Evolutionary conservation across 2,888 invertebrate genomes (phyloP).

Genomic region (Drosophila monieri): DNA sequence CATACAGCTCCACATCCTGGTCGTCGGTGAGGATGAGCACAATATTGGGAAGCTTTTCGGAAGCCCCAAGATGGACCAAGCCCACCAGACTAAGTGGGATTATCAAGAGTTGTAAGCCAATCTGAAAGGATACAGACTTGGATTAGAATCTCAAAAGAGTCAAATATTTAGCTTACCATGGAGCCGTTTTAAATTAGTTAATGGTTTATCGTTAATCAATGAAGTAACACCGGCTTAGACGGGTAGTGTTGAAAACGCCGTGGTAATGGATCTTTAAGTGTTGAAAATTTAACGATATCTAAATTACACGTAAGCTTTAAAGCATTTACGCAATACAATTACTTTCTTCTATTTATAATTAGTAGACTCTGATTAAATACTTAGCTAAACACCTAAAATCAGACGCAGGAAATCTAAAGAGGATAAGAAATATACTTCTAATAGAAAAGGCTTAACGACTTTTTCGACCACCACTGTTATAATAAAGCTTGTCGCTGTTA

Average conservation of each 20-base stretch:
- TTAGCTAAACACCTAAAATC: not conserved
- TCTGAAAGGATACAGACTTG: not conserved
- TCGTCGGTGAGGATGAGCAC: slow-evolving; percentile 93
- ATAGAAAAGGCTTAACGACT: not conserved
- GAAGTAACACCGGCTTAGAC: slow-evolving; percentile 21
- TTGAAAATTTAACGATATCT: not conserved
- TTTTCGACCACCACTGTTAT: not conserved
- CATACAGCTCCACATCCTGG: slow-evolving; percentile 91
- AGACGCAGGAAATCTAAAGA: no score
- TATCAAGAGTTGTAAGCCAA: not conserved
- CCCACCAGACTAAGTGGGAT: not conserved
- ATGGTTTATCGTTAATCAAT: slow-evolving; percentile 16
- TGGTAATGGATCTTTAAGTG: not conserved
- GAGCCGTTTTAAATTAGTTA: not conserved
- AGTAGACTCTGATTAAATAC: not conserved
- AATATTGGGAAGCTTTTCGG: slow-evolving; percentile 87
- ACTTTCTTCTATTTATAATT: not conserved
- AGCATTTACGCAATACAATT: not conserved
- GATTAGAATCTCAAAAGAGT: no score
- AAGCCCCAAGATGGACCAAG: not conserved
- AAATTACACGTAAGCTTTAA: not conserved
- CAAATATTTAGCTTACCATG: not conserved
- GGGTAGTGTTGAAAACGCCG: not conserved
- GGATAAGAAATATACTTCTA: not conserved
- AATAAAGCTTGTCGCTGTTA: not conserved